Conservation (phyloP, 1,140 invertebrate genomes). For the Drosophila athabasca region DNA sequence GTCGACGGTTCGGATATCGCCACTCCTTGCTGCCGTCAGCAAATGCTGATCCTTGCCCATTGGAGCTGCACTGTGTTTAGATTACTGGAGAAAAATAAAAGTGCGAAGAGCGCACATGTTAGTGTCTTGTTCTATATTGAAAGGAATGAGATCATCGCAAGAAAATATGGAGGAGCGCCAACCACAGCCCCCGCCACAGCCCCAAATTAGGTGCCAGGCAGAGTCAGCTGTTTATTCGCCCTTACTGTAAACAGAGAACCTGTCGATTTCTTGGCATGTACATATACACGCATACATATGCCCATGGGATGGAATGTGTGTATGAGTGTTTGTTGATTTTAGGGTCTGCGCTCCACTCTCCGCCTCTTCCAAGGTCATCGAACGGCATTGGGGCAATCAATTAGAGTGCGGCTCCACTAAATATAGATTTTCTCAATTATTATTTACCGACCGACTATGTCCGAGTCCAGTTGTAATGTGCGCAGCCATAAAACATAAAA, state of each 20-base stretch:
- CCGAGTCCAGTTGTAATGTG: slow-evolving; percentile 7
- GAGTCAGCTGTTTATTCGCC: slow-evolving; percentile 48
- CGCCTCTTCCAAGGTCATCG: slow-evolving; percentile 50
- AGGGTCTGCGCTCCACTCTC: slow-evolving; percentile 25
- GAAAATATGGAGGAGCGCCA: slow-evolving; percentile 19
- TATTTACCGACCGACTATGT: slow-evolving; percentile 32
- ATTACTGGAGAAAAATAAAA: slow-evolving; percentile 4
- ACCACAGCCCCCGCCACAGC: slow-evolving; percentile 19
- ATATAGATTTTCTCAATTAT: neutral
- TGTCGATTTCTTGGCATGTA: neutral
- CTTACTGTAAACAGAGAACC: slow-evolving; percentile 25
- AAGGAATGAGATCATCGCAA: slow-evolving; percentile 53
- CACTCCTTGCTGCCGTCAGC: slow-evolving; percentile 95
- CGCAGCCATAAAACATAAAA: slow-evolving; percentile 20
- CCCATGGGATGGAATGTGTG: slow-evolving; percentile 28
- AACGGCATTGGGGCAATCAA: slow-evolving; percentile 15
- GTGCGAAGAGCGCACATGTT: slow-evolving; percentile 19
- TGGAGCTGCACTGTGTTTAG: slow-evolving; percentile 13
- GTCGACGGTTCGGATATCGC: slow-evolving; percentile 93
- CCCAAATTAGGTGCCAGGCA: slow-evolving; percentile 41
- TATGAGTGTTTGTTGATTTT: slow-evolving; percentile 34
- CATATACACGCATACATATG: slow-evolving; percentile 1
- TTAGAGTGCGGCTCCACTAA: neutral
- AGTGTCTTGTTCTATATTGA: slow-evolving; percentile 25
- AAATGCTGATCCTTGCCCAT: slow-evolving; percentile 97